These are phyloP conservation scores for Vimba vimba DNA, from an alignment of 2,113 vertebrate species.

Conservation along the genomic window DNA sequence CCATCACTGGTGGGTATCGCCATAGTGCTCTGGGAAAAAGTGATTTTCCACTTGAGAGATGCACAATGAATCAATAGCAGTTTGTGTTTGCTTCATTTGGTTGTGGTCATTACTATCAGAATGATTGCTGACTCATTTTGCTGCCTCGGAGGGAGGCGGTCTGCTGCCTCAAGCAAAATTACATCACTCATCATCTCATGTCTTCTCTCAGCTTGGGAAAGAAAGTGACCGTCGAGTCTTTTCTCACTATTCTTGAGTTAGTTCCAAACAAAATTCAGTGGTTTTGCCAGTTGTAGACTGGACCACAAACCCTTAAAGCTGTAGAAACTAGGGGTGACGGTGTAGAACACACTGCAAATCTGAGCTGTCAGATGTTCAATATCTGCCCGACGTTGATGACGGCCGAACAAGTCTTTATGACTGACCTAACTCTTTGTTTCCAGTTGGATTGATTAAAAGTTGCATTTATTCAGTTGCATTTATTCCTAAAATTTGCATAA, in stretches of 20 bases:
- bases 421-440: neutral
- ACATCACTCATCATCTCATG: slow-evolving; percentile 35
- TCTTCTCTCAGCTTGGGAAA: neutral
- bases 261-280: neutral
- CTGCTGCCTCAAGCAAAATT: slow-evolving; percentile 55
- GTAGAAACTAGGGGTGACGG: too few species aligned
- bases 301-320: neutral
- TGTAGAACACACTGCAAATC: neutral
- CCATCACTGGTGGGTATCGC: slow-evolving; percentile 30
- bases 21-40: slow-evolving; percentile 59
- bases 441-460: neutral
- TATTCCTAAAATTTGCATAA: neutral
- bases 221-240: neutral
- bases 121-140: slow-evolving; percentile 33
- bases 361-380: neutral
- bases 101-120: slow-evolving; percentile 18
- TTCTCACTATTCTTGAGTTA: neutral
- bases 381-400: neutral
- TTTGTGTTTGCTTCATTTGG: slow-evolving; percentile 14
- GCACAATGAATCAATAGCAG: slow-evolving; percentile 30
- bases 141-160: slow-evolving; percentile 34
- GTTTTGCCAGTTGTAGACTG: neutral
- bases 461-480: neutral
- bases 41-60: slow-evolving; percentile 62
- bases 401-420: neutral